Percentiles rank a stretch among this genome's conserved stretches.
Evolutionary conservation across 92 coral and sea anemone genomes (phyloP).

Genomic region (Muricea muricata): DNA sequence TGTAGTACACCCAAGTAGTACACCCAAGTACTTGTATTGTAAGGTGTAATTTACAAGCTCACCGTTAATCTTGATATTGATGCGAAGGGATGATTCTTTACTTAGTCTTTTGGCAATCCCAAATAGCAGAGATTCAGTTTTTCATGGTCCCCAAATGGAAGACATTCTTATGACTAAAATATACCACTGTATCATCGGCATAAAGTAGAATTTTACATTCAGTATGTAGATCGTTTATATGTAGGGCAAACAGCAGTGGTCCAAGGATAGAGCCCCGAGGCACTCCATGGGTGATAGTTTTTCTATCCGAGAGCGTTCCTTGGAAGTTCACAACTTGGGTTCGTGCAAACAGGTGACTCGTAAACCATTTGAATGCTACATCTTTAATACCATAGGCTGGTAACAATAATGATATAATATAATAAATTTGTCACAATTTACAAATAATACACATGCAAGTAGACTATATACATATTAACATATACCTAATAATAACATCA

Average conservation of each 20-base stretch:
- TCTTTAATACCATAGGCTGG: slow-evolving; percentile 25
- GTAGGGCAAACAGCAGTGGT: slow-evolving; percentile 11
- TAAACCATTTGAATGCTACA: slow-evolving; percentile 34
- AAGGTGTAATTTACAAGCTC: not conserved
- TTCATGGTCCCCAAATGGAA: not conserved
- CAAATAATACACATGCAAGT: no score
- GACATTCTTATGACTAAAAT: not conserved
- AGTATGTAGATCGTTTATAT: slow-evolving; percentile 18
- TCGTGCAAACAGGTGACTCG: not conserved
- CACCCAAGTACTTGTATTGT: slow-evolving; percentile 10
- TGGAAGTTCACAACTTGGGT: slow-evolving; percentile 13
- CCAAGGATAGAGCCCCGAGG: slow-evolving; percentile 33
- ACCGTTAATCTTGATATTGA: slow-evolving; percentile 16
- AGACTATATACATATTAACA: no score
- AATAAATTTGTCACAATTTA: no score
- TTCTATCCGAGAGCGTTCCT: not conserved
- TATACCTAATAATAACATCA: no score
- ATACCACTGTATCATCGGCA: slow-evolving; percentile 5
- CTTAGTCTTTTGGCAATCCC: not conserved
- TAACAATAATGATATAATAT: no score
- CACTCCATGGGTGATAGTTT: slow-evolving; percentile 8
- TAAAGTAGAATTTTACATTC: slow-evolving; percentile 27
- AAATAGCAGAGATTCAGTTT: slow-evolving; percentile 11
- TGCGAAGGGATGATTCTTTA: not conserved
- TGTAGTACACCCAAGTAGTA: not conserved